These are phyloP conservation scores for Pandion haliaetus DNA, from an alignment of 2,113 vertebrate species.

Conservation along the genomic window DNA sequence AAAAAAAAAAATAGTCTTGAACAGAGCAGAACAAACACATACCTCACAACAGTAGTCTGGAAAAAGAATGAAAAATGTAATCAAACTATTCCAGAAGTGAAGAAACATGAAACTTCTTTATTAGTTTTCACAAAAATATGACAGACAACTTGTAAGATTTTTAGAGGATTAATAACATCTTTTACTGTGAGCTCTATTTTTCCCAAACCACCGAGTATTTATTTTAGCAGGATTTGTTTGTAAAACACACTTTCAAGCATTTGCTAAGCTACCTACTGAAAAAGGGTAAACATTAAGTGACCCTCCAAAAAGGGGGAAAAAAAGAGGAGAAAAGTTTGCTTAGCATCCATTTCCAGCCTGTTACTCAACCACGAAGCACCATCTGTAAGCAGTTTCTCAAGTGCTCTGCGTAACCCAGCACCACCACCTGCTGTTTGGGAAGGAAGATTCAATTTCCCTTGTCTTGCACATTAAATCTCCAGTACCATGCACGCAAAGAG, in stretches of 20 bases:
- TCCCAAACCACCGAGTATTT: background rate
- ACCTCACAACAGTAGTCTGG: background rate
- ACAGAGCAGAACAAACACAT: background rate
- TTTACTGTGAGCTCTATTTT: background rate
- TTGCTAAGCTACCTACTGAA: background rate
- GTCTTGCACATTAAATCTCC: background rate
- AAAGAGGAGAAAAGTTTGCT: background rate
- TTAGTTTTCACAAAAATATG: background rate
- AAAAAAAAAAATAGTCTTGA: rapidly evolving
- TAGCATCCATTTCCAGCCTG: background rate
- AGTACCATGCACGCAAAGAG: background rate
- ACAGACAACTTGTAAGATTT: background rate
- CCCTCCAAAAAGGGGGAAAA: background rate
- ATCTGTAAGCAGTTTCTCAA: background rate
- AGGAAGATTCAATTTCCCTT: background rate
- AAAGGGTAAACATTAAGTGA: background rate
- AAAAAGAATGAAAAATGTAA: background rate
- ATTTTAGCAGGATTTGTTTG: background rate
- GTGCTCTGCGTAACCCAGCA: constrained; percentile 15
- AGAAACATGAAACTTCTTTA: background rate
- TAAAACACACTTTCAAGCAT: background rate
- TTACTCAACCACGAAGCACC: background rate
- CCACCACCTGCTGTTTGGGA: constrained; percentile 69
- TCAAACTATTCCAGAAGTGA: background rate
- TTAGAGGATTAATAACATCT: background rate